A percentile compares a stretch with the other conserved stretches of the same genome.
These are phyloP conservation scores for Neodiprion virginianus DNA, from an alignment of 1,140 invertebrate genomes.

Conservation along the genomic window DNA sequence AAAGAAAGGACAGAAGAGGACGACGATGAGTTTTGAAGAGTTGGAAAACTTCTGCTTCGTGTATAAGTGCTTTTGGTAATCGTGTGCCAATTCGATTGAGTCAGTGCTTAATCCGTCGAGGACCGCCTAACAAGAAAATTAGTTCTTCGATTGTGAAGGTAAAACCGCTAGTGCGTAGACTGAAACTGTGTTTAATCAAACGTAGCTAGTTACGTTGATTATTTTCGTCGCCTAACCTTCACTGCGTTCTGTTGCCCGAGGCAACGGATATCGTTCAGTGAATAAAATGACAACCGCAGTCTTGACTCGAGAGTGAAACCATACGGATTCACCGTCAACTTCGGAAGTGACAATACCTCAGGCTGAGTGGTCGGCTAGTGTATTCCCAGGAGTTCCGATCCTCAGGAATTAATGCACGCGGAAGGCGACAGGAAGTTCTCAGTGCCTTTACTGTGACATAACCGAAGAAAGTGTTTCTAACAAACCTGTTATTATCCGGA, in stretches of 20 bases:
- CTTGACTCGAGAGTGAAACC: not conserved
- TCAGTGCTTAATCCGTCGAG: not conserved
- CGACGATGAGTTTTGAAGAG: not conserved
- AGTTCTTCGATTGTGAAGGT: not conserved
- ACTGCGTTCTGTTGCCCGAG: constrained; percentile 44
- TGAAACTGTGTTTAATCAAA: not conserved
- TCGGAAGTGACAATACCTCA: not conserved
- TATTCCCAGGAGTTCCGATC: not conserved
- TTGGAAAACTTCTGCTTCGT: not conserved
- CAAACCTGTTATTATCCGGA: constrained; percentile 37
- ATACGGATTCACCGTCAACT: not conserved
- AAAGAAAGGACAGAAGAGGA: too few species aligned
- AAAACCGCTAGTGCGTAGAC: not conserved
- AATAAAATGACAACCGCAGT: constrained; percentile 9
- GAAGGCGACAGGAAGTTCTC: constrained; percentile 17
- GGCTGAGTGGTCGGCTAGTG: not conserved
- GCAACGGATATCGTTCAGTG: constrained; percentile 45
- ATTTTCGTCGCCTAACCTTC: constrained; percentile 20
- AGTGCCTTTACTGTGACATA: constrained; percentile 31
- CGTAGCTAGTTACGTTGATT: not conserved
- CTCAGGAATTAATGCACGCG: not conserved
- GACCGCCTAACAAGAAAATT: not conserved
- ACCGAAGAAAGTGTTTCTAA: constrained; percentile 37
- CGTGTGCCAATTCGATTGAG: not conserved
- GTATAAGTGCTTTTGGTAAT: not conserved